Percentiles rank a stretch among this genome's conserved stretches.
Evolutionary conservation across 2,888 invertebrate species (phyloP).

Genomic region (Carcina quercana): DNA sequence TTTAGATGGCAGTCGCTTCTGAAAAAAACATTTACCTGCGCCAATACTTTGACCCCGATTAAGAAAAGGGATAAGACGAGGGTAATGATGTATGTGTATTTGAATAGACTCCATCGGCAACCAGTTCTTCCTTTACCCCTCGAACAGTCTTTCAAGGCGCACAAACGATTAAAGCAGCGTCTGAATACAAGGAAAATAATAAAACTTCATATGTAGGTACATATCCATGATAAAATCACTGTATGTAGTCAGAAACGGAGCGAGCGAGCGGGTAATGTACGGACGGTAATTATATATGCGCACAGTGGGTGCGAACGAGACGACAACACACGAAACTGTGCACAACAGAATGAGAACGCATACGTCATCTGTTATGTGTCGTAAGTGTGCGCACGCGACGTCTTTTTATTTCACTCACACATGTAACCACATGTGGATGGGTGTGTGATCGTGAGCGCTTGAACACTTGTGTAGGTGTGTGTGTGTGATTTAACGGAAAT

Average conservation of each 20-base stretch:
- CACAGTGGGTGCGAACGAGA: slow-evolving; percentile 25
- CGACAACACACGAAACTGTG: slow-evolving; percentile 5
- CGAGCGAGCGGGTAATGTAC: slow-evolving; percentile 37
- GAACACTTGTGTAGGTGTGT: too few relatives aligned
- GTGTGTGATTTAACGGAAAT: slow-evolving; percentile 46
- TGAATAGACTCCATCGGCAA: too few relatives aligned
- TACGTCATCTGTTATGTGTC: slow-evolving; percentile 41
- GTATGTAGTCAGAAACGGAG: slow-evolving; percentile 24
- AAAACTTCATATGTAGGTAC: too few relatives aligned
- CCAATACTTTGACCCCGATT: too few relatives aligned
- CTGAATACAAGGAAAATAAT: slow-evolving; percentile 7
- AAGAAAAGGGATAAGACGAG: too few relatives aligned
- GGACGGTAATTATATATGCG: slow-evolving; percentile 36
- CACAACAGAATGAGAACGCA: slow-evolving; percentile 23
- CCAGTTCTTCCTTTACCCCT: too few relatives aligned
- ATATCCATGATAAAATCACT: slow-evolving; percentile 23
- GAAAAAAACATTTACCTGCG: too few relatives aligned
- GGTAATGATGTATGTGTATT: too few relatives aligned
- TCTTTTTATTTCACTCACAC: slow-evolving; percentile 43
- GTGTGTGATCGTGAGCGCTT: slow-evolving; percentile 11
- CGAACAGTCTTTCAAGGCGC: too few relatives aligned
- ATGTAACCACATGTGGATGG: slow-evolving; percentile 14
- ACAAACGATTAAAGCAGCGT: too few relatives aligned
- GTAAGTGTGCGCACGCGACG: slow-evolving; percentile 48
- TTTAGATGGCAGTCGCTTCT: too few relatives aligned